phyloP scores from a whole-genome alignment of 2,888 invertebrate genomes.

The Cremastobaeus sp. region DNA sequence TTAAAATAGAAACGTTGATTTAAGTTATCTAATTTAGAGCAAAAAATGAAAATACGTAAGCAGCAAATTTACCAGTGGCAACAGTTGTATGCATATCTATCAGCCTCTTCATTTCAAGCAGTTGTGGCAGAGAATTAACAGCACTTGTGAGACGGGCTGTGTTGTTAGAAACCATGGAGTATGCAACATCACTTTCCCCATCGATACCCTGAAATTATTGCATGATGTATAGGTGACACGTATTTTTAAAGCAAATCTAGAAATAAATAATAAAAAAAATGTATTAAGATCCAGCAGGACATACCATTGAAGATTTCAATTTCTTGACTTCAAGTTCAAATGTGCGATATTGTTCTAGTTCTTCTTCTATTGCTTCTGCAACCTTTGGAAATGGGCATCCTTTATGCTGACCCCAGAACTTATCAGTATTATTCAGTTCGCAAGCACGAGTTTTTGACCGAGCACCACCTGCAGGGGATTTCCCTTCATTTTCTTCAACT shows the following conservation, averaged over 20 bases:
- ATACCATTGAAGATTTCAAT: constrained; percentile 94
- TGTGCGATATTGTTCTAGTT: constrained; percentile 94
- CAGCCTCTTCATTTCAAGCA: constrained; percentile 97
- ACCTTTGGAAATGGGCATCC: constrained; percentile 96
- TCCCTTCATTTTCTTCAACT: constrained; percentile 82
- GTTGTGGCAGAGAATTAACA: constrained; percentile 96
- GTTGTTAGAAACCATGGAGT: constrained; percentile 93
- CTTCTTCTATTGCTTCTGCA: constrained; percentile 99
- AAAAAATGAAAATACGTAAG: constrained; percentile 9
- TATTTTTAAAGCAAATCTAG: not conserved
- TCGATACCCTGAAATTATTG: constrained; percentile 84
- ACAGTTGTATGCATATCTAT: constrained; percentile 99
- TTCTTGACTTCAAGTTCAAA: constrained; percentile 98
- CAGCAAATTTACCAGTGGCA: constrained; percentile 87
- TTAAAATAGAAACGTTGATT: too few species aligned
- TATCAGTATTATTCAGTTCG: constrained; percentile 93
- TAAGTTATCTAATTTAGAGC: too few species aligned
- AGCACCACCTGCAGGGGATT: constrained; percentile 81
- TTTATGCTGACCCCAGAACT: constrained; percentile 95
- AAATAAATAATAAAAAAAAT: not conserved
- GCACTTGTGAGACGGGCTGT: constrained; percentile 96
- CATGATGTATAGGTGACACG: constrained; percentile 2
- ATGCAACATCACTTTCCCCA: constrained; percentile 90
- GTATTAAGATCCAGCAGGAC: too few species aligned
- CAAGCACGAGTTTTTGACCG: constrained; percentile 90